Percentiles rank a stretch among this genome's conserved stretches.
These are phyloP conservation scores for Unio pictorum DNA, from an alignment of 2,888 invertebrate genomes.

Conservation along the genomic window DNA sequence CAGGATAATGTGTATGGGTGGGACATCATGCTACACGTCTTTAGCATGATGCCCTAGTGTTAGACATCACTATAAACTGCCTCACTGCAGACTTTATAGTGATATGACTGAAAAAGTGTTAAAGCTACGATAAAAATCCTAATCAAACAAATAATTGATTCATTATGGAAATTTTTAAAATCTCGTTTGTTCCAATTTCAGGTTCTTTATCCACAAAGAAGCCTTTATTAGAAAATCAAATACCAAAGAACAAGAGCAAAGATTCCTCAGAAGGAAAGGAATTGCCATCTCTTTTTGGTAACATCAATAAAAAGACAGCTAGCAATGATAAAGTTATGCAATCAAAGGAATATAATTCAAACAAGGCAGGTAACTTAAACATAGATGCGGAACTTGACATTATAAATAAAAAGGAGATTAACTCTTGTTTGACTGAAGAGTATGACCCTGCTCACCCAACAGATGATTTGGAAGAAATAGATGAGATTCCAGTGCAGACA, in stretches of 20 bases:
- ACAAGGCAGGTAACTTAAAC: too few species aligned
- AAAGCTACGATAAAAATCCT: too few species aligned
- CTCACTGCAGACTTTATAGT: too few species aligned
- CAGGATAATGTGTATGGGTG: too few species aligned
- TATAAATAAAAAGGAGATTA: too few species aligned
- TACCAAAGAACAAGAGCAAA: slow-evolving; percentile 1
- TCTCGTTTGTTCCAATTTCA: slow-evolving; percentile 8
- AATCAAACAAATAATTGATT: background rate
- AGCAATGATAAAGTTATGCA: background rate
- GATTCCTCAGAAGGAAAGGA: too few species aligned
- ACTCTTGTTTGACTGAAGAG: slow-evolving; percentile 11
- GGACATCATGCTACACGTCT: too few species aligned
- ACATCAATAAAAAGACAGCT: slow-evolving; percentile 1
- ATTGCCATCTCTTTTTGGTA: too few species aligned
- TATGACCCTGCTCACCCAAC: slow-evolving; percentile 36
- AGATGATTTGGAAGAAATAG: slow-evolving; percentile 27
- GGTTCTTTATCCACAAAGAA: slow-evolving; percentile 28
- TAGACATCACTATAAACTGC: too few species aligned
- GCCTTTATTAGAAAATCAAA: background rate
- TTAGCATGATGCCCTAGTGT: too few species aligned
- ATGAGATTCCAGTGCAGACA: background rate
- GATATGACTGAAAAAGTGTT: too few species aligned
- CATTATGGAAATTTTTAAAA: background rate
- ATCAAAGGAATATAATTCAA: background rate
- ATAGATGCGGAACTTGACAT: too few species aligned